Evolutionary conservation across 92 coral and sea anemone species (phyloP).

Genomic region (Anthopleura xanthogrammica): DNA sequence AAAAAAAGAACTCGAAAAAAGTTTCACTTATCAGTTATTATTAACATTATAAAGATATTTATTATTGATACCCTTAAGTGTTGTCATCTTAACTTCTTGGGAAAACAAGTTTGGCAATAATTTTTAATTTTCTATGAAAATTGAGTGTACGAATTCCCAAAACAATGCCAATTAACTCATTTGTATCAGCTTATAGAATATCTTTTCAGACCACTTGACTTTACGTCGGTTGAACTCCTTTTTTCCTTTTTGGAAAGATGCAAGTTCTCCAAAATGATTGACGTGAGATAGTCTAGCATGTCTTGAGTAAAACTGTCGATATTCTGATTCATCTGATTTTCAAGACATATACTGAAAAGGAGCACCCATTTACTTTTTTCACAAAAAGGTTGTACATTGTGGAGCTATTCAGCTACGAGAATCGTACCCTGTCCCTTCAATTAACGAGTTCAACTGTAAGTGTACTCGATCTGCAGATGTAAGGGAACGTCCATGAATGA

Average conservation of each 20-base stretch:
- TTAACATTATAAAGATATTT: not conserved
- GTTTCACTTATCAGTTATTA: not conserved
- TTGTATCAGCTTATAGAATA: not conserved
- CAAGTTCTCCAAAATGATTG: not conserved
- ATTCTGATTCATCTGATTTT: too few relatives aligned
- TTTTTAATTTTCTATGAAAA: not conserved
- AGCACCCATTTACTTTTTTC: too few relatives aligned
- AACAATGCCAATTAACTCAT: constrained; percentile 1
- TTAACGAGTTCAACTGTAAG: too few relatives aligned
- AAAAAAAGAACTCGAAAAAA: not conserved
- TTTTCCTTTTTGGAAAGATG: not conserved
- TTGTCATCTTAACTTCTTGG: not conserved
- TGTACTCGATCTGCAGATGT: too few relatives aligned
- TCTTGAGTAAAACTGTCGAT: too few relatives aligned
- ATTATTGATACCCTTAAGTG: too few relatives aligned
- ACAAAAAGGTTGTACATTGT: not conserved
- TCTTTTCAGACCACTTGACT: not conserved
- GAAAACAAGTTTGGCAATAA: not conserved
- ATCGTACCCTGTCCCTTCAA: too few relatives aligned
- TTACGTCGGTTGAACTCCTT: not conserved
- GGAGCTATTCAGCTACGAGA: too few relatives aligned
- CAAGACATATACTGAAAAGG: too few relatives aligned
- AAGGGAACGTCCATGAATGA: too few relatives aligned
- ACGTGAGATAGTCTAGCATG: too few relatives aligned
- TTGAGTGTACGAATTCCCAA: not conserved